Evolutionary conservation across 1,140 invertebrate genomes (phyloP), one percentile per base, ranked within the genome.

Genomic region (Rhopalosiphum maidis): DNA sequence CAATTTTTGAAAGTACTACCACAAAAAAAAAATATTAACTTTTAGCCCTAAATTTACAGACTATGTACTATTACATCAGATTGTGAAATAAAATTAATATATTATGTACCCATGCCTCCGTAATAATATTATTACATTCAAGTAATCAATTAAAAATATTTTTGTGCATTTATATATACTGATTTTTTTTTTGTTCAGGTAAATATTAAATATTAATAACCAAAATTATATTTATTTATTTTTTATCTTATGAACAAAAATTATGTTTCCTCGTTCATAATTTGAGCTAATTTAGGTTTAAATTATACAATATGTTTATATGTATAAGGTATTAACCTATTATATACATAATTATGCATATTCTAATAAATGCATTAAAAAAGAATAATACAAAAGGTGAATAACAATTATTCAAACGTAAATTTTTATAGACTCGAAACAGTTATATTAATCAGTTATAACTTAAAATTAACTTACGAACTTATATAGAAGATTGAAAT

Each of bases 141-240:
- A 92, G 41, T 83, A 92, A 82, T 83, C 68, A 37, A 82, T 92
- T 92, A 92, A 86, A 93, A 60, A 37, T 93, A 85, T 85, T 93
- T 68, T 92, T 92, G 60, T 92, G 91, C 91, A 48, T 91, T 91
- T 92, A 92, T 83, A 51, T 48, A 48, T 23, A 82, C 43, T 41
- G 41, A 41, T 41, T 41, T 43, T 83, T 77, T 92, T 82, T 92
- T 82, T 92, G n/a, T 48, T 83, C 43, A 23, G n/a, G 55, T 82
- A 30, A 18, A 90, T 30, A 86, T 46, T 46, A 88, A 88, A 88
- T 88, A 88, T 35, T 43, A 88, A 88, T 55, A 89, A 89, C 35
- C 54, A 89, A 89, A 55, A 55, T 41, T 37, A 89, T 25, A 55
- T 51, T 18, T 55, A 55, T 55, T 37, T 55, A 15, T 9, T 87